These are phyloP conservation scores for Platyrinchus mystaceus DNA, from an alignment of 2,797 vertebrate species.

Conservation along the genomic window DNA sequence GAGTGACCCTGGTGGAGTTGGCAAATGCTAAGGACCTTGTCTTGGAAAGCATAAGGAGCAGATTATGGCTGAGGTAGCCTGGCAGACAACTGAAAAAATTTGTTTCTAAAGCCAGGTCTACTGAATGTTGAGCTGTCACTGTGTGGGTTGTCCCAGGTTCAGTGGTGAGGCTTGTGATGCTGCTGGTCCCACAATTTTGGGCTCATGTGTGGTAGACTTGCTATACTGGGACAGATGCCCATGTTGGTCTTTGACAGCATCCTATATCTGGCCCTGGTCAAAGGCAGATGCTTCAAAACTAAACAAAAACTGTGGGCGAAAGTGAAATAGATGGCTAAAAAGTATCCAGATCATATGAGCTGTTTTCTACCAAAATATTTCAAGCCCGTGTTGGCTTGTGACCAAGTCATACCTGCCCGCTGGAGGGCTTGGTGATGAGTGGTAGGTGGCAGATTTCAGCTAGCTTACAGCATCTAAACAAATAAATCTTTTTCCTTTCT, in stretches of 20 bases:
- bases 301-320: background rate
- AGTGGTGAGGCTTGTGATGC: background rate
- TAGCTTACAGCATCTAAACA: slow-evolving; percentile 1
- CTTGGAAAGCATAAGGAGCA: background rate
- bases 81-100: background rate
- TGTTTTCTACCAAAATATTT: background rate
- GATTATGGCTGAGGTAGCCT: background rate
- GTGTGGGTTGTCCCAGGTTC: background rate
- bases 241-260: background rate
- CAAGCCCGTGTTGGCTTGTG: background rate
- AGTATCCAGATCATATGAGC: background rate
- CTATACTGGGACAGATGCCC: background rate
- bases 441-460: slow-evolving; percentile 21
- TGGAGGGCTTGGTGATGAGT: background rate
- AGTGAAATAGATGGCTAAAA: background rate
- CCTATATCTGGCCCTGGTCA: background rate
- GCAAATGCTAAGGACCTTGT: background rate
- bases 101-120: background rate
- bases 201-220: background rate
- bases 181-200: background rate
- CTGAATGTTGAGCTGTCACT: background rate
- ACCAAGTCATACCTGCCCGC: background rate
- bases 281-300: background rate
- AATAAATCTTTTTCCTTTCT: background rate
- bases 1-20: background rate